These are phyloP conservation scores for Trachymyrmex cornetzi DNA, from an alignment of 1,140 invertebrate genomes.

Conservation along the genomic window DNA sequence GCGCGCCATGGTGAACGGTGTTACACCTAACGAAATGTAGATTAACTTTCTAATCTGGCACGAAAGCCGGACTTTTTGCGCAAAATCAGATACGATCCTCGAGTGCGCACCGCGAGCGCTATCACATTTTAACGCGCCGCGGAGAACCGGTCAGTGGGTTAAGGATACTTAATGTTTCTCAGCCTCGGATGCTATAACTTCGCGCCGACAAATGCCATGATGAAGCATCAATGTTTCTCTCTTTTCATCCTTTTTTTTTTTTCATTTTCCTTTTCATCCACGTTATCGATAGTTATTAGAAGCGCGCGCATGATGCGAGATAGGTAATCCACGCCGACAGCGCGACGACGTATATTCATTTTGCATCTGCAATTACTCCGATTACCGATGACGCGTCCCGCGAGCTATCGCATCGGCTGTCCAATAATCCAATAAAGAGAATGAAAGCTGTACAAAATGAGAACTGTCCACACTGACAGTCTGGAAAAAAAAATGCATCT, in stretches of 20 bases:
- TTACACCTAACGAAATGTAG: conserved; percentile 68
- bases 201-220: conserved; percentile 60
- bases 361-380: conserved; percentile 61
- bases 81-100: conserved; percentile 73
- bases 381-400: conserved; percentile 56
- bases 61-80: conserved; percentile 71
- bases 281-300: conserved; percentile 32
- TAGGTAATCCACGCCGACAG: conserved; percentile 18
- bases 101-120: conserved; percentile 46
- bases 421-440: conserved; percentile 56
- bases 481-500: conserved; percentile 45
- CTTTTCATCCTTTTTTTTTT: conserved; percentile 10
- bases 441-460: conserved; percentile 16
- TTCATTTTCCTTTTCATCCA: not conserved
- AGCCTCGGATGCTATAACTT: conserved; percentile 63
- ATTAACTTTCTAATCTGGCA: conserved; percentile 82
- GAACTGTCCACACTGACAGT: conserved; percentile 17
- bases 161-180: conserved; percentile 75
- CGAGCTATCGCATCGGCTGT: conserved; percentile 44
- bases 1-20: conserved; percentile 58
- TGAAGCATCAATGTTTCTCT: not conserved
- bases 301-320: not conserved
- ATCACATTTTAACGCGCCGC: conserved; percentile 67
- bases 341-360: conserved; percentile 48
- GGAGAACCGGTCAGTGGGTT: conserved; percentile 85